A percentile compares a stretch with the other conserved stretches of the same genome.
Evolutionary conservation across 2,797 vertebrate genomes (phyloP).

Genomic region (Esox lucius): DNA sequence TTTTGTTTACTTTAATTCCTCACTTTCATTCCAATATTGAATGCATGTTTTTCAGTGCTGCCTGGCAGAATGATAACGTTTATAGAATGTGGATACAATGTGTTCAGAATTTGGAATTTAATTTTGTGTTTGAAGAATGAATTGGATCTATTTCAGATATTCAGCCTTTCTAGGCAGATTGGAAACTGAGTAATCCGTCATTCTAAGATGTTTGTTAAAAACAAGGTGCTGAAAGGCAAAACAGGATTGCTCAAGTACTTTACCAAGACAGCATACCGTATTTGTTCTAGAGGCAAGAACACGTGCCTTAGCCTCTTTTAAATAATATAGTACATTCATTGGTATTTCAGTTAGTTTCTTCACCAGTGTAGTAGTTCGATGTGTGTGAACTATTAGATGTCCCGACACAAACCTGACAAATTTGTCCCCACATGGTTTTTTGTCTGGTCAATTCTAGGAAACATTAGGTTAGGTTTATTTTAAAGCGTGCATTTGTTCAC

Average conservation of each 20-base stretch:
- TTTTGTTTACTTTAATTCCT: neutral
- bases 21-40: neutral
- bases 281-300: neutral
- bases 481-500: no score
- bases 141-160: slow-evolving; percentile 1
- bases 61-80: neutral
- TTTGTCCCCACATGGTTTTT: no score
- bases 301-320: neutral
- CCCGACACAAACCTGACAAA: no score
- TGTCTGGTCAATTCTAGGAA: no score
- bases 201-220: neutral
- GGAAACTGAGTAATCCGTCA: neutral
- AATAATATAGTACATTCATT: neutral
- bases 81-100: slow-evolving; percentile 1
- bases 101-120: neutral
- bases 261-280: neutral
- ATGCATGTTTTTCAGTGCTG: slow-evolving; percentile 13
- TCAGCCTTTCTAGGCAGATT: neutral
- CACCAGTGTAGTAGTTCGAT: slow-evolving; percentile 19
- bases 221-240: neutral
- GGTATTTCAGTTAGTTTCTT: slow-evolving; percentile 27
- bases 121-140: neutral
- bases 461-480: no score
- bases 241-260: neutral
- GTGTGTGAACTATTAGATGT: neutral